Conservation (phyloP, 1,140 invertebrate genomes). For the Pogonognathellus flavescens region DNA sequence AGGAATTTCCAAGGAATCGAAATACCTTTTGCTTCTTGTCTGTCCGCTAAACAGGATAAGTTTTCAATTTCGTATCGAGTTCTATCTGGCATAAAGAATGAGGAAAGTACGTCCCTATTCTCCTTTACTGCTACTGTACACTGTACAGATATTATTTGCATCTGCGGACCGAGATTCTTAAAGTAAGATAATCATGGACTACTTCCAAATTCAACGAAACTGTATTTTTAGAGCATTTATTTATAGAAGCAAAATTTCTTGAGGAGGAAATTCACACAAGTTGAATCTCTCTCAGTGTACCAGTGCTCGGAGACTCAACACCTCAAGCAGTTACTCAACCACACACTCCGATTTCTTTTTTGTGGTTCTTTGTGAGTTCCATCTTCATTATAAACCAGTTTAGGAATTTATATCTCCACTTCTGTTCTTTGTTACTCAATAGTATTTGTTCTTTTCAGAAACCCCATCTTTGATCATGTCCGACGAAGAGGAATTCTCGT, state of each 20-base stretch:
- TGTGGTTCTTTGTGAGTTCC: constrained; percentile 30
- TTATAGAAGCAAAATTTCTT: constrained; percentile 21
- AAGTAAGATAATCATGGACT: constrained; percentile 5
- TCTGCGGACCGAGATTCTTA: background rate
- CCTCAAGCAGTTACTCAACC: background rate
- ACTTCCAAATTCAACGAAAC: constrained; percentile 17
- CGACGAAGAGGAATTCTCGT: constrained; percentile 44
- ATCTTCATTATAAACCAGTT: background rate
- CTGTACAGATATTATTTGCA: background rate
- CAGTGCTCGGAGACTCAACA: background rate
- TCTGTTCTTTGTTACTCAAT: background rate
- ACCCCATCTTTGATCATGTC: constrained; percentile 41
- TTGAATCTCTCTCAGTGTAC: constrained; percentile 19
- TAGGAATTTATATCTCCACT: background rate
- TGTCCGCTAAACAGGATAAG: no score
- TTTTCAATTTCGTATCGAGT: background rate
- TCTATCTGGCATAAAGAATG: background rate
- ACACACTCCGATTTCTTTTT: constrained; percentile 29
- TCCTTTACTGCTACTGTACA: background rate
- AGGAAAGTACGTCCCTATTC: background rate
- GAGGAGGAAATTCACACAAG: constrained; percentile 3
- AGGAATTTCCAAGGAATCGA: no score
- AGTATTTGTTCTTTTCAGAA: constrained; percentile 6
- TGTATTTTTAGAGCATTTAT: constrained; percentile 21
- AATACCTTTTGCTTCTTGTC: no score